phyloP scores from a whole-genome alignment of 2,888 invertebrate genomes.

The Scelioninae gen. 1 region DNA sequence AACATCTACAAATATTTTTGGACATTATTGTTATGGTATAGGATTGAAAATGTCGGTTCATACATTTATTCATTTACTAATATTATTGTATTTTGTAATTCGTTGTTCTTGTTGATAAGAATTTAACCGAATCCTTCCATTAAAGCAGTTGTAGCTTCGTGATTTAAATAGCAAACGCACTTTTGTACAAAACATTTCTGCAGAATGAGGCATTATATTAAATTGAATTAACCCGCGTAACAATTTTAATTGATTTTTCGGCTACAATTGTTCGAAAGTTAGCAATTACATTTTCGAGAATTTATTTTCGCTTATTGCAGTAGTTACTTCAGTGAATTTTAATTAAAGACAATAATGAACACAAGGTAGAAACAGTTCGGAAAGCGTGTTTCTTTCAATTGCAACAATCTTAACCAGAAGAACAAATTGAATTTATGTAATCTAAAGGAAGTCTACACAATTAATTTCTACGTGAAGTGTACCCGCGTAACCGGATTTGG shows the following conservation, averaged over 20 bases:
- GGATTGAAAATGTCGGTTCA: no score
- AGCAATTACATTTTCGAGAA: neutral
- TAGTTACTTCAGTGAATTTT: neutral
- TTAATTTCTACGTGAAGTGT: neutral
- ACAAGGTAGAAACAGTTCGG: neutral
- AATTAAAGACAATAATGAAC: conserved; percentile 10
- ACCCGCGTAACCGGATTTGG: conserved; percentile 3
- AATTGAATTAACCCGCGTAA: conserved; percentile 20
- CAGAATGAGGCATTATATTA: conserved; percentile 10
- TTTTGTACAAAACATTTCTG: neutral
- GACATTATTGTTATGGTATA: no score
- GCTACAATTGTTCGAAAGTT: conserved; percentile 14
- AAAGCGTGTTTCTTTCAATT: no score
- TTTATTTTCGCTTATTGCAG: neutral
- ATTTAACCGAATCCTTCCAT: no score
- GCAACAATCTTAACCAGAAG: no score
- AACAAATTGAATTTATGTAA: no score
- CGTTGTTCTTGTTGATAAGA: no score
- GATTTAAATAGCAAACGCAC: no score
- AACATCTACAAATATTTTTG: no score
- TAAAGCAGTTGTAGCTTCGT: no score
- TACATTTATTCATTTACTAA: no score
- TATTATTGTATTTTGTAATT: no score
- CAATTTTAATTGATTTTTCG: conserved; percentile 28
- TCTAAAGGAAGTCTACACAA: neutral